Evolutionary conservation across 2,888 invertebrate genomes (phyloP), one percentile per base, ranked within the genome.

Genomic region (Drosophila rubida): DNA sequence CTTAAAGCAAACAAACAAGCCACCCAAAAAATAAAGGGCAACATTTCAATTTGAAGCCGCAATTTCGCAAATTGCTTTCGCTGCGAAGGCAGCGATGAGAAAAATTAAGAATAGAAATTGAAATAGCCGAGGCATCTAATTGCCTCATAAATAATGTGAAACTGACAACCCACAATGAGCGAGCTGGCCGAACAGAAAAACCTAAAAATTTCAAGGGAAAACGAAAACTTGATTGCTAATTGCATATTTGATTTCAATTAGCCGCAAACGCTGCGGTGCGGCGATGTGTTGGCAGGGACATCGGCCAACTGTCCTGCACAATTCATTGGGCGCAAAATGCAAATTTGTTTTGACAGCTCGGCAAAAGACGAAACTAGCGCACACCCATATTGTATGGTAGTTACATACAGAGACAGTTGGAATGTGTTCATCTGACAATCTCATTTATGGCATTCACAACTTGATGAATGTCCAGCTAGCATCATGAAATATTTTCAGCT

Each of bases 201-300:
- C 8, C 19, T 1, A 16, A 41, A 60, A 37, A 46, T 32, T 22
- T 23, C 30, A 55, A 73, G 41, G 13, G 16, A 46, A 62, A 64
- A 59, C 45, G 53, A 48, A 54, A 75, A 67, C 64, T 45, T 69
- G 41, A 54, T 67, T 55, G 69, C 78, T 78, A 78, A 80, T 78
- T 80, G 75, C 87, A 78, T 78, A 83, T 83, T 83, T 78, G 69
- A 87, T 84, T 80, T 80, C 84, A 84, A 80, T 84, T 75, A 68
- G 63, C 4, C 30, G 25, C 44, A 64, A 54, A 42, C 6, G n/a
- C 4, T 32, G 32, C 11, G 32, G 4, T 32, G 32, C 11, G 32
- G 27, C 44, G 61, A 37, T 30, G 1, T 4, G 11, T 30, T 30
- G 30, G 11, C 11, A 25, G 16, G 16, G 39, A 4, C 27, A 8